Evolutionary conservation across 2,797 vertebrate species (phyloP).

Genomic region (Acanthopagrus latus): DNA sequence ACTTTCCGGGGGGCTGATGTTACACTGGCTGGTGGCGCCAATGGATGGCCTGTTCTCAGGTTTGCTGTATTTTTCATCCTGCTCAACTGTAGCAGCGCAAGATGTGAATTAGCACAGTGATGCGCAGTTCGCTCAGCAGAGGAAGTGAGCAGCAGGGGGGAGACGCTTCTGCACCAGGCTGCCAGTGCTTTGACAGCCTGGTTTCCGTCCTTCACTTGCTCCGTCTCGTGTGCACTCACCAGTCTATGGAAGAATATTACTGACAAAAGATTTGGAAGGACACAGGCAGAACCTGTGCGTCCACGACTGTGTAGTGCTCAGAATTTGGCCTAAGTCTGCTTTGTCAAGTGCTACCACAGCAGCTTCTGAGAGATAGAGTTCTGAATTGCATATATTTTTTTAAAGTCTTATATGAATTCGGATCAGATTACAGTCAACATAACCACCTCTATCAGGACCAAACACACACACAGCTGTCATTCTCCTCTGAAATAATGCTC

Average conservation of each 20-base stretch:
- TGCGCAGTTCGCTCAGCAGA: slow-evolving; percentile 23
- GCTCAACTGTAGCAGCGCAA: slow-evolving; percentile 18
- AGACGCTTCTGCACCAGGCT: not conserved
- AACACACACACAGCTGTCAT: no score
- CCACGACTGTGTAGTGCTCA: no score
- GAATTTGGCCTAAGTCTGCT: no score
- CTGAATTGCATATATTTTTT: not conserved
- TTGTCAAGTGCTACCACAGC: not conserved
- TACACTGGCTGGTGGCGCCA: not conserved
- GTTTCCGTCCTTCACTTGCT: not conserved
- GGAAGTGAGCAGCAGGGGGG: slow-evolving; percentile 10
- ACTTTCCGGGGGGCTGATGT: not conserved
- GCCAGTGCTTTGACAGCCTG: not conserved
- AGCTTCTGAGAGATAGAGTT: not conserved
- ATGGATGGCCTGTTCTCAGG: not conserved
- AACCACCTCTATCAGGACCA: no score
- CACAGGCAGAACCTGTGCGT: no score
- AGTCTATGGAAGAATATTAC: not conserved
- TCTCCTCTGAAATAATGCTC: no score
- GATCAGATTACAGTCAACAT: no score
- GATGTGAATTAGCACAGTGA: slow-evolving; percentile 49
- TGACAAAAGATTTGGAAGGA: not conserved
- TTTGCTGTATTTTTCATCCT: not conserved
- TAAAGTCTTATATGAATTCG: no score
- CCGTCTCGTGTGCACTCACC: not conserved